A percentile compares a stretch with the other conserved stretches of the same genome.
Evolutionary conservation across 2,888 invertebrate species (phyloP).

Genomic region (Dastarcus helophoroides): DNA sequence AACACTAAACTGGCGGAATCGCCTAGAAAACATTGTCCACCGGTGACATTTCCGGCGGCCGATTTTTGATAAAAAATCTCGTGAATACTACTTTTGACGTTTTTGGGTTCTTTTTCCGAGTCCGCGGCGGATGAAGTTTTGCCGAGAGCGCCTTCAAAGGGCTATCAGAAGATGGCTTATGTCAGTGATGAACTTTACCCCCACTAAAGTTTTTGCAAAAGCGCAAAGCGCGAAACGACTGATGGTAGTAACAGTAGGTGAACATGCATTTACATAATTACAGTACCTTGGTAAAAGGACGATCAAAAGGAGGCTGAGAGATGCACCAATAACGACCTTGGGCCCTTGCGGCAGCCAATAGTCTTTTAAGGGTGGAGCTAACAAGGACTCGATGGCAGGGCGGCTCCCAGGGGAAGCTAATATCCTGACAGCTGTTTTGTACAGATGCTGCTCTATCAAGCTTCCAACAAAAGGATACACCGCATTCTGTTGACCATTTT

Average conservation of each 20-base stretch:
- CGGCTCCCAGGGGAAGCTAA: conserved; percentile 12
- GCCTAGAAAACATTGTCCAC: too few species aligned
- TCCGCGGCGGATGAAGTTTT: too few species aligned
- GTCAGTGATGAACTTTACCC: conserved; percentile 27
- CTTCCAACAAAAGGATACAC: conserved; percentile 8
- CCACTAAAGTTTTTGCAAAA: conserved; percentile 31
- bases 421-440: conserved; percentile 12
- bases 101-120: too few species aligned
- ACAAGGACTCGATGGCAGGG: conserved; percentile 9
- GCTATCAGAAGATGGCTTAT: conserved; percentile 14
- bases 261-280: conserved; percentile 34
- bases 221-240: conserved; percentile 29
- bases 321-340: conserved; percentile 12
- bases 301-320: conserved; percentile 22
- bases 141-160: conserved; percentile 17
- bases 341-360: conserved; percentile 8
- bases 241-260: conserved; percentile 29
- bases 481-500: too few species aligned
- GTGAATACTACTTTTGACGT: too few species aligned
- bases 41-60: too few species aligned
- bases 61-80: too few species aligned
- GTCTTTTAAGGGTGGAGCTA: conserved; percentile 11
- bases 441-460: conserved; percentile 10
- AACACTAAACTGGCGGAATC: too few species aligned
- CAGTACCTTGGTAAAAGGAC: conserved; percentile 24